Base-by-base conservation (phyloP, 2,797 vertebrate genomes). In the Oceanodroma leucorhoa region DNA sequence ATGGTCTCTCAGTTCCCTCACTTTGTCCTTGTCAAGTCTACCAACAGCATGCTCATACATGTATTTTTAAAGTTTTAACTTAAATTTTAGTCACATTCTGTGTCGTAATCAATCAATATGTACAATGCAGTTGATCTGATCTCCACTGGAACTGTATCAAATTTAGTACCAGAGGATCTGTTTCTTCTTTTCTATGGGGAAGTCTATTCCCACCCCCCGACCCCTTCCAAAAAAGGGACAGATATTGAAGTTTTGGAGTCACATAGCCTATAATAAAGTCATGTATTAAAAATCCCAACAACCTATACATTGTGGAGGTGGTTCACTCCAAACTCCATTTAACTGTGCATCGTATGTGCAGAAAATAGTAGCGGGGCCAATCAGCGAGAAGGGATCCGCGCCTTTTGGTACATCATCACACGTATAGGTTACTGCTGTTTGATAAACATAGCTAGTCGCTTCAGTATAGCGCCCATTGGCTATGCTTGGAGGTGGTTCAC, bases 261-360 rank as follows among this genome's bases (percentile, higher is more conserved):
- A 45, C 30, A 23, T 2, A 67, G 29, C 14, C 8, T 7, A 19
- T 0, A 40, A 40, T 0, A 40, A 71, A 70, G 14, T 9, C 87
- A 12, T 1, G 19, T 5, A 83, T 18, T 9, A 58, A 76, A 89
- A 92, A 87, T 4, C 32, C 18, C 76, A 80, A 58, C 18, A 62
- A 98, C 98, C 98, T 98, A 60, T 96, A 51, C 98, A 98, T 1
- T 87, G 7, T 4, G 98, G 98, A 64, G 94, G 85, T 0, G 32
- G 14, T 2, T 5, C 91, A 23, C 94, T 98, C 97, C 98, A 98
- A 29, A 66, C 8, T 19, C 80, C 87, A 0, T 92, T 86, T 0
- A 30, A 79, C 1, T 65, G 0, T 0, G 1, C 30, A 14, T 61
- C 9, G 2, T 8, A 9, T 0, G 60, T 40, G 94, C 98, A 98